Base-by-base conservation (phyloP, 2,888 invertebrate species). In the Neoascia interrupta region DNA sequence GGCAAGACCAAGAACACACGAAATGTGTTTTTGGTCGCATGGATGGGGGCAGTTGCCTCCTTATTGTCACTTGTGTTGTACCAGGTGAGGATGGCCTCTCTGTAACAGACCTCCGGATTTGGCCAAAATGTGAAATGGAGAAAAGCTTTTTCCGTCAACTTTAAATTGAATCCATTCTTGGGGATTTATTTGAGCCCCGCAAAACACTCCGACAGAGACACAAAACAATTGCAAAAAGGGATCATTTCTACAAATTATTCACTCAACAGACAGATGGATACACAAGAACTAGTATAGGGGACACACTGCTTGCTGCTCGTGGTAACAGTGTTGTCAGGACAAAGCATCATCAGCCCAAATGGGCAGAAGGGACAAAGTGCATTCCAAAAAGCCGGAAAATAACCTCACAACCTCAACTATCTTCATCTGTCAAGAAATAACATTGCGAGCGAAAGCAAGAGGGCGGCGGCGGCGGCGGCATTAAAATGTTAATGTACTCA, bases 121-220 rank as follows among this genome's bases (percentile, higher is more conserved):
- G 31, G 2, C 31, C 41, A 36, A 73, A 73, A 73, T 79, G 58
- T 68, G 61, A 73, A 79, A 73, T 73, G 31, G 54, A 72, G 73
- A 79, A 76, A 73, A 73, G 66, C 79, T 73, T 73, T 76, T 68
- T 56, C 61, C 56, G 60, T 79, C 79, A 73, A 73, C 61, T 73
- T 73, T 66, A 73, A 79, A 79, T 73, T 79, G 73, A 73, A 73
- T 73, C 43, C 66, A 56, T 66, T 79, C 16, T 56, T 37, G 26
- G 60, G 76, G 73, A 79, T 73, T 68, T 79, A 51, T 73, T 61
- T 73, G 18, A 79, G 47, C 54, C 28, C 10, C 49, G 6, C 16
- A n/a, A n/a, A n/a, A n/a, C n/a, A n/a, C n/a, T n/a, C n/a, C 31
- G 21, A 23, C 41, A 56, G 56, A 56, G 37, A 75, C 63, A 64